Evolutionary conservation across 2,113 vertebrate genomes (phyloP), one percentile per base, ranked within the genome.

Genomic region (Trochalopteron elliotii): DNA sequence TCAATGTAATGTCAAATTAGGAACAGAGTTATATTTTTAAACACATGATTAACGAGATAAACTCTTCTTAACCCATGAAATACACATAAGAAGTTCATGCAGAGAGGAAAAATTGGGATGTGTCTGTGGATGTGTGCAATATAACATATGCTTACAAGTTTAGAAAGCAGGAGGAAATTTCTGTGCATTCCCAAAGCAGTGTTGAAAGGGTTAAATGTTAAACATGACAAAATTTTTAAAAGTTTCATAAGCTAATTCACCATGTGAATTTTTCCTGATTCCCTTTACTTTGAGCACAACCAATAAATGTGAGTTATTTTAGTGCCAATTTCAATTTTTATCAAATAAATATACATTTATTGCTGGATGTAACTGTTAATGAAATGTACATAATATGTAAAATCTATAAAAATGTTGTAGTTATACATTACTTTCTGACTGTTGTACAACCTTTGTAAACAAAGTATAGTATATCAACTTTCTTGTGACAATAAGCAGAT

Each of bases 391-490:
- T 93, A 89, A 82, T 77, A 91, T 83, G 75, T 88, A 87, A 96
- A 96, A 97, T 89, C 87, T 88, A 93, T 95, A 92, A 91, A 96
- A 93, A 94, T 88, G 52, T 75, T 97, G 94, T 91, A 92, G 90
- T 78, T 94, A 77, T 91, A 93, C 55, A 82, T 93, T 96, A 93
- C 79, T 84, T 96, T 95, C 82, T 84, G 83, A 87, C 65, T 95
- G 40, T 69, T 80, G 83, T 86, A 96, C 83, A 92, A 87, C 71
- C 53, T 96, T 95, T 91, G 45, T 87, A 94, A 96, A 96, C 93
- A 96, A 95, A 96, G 61, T 96, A 65, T 83, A 94, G 74, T 95
- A 95, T 95, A 96, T 96, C 95, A 96, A 93, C 90, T 94, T 96
- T 91, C 82, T 94, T n/a, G 7, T 97, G 89, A 96, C 92, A 97